phyloP scores from a whole-genome alignment of 1,140 invertebrate species.

The Tetramorium parvispinum region DNA sequence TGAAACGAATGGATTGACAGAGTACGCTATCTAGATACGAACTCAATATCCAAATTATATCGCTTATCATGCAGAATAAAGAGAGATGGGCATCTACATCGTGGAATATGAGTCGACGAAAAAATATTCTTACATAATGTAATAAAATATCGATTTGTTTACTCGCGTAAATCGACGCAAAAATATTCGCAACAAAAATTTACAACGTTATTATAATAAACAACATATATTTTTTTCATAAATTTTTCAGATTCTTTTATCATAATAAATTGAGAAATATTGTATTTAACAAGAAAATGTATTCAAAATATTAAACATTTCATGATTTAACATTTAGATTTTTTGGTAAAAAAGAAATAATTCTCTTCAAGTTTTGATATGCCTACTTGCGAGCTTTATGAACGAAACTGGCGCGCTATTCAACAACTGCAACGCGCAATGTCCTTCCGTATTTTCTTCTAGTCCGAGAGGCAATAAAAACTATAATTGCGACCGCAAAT shows the following conservation, averaged over 20 bases:
- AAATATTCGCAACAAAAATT: background rate
- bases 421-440: background rate
- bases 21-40: background rate
- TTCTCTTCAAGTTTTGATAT: background rate
- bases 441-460: background rate
- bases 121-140: background rate
- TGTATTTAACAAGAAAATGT: background rate
- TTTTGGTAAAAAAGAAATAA: background rate
- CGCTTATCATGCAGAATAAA: background rate
- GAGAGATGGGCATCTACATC: background rate
- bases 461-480: background rate
- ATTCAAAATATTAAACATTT: background rate
- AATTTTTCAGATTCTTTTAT: background rate
- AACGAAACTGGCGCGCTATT: background rate
- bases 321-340: background rate
- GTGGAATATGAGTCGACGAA: background rate
- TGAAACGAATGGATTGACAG: background rate
- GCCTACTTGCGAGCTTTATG: background rate
- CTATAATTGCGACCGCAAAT: constrained; percentile 25
- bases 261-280: background rate
- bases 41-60: background rate
- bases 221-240: constrained; percentile 15
- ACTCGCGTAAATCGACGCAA: background rate
- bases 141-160: background rate
- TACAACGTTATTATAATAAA: background rate